A percentile compares a stretch with the other conserved stretches of the same genome.
Evolutionary conservation across 2,113 vertebrate species (phyloP).

Genomic region (Promerops cafer): DNA sequence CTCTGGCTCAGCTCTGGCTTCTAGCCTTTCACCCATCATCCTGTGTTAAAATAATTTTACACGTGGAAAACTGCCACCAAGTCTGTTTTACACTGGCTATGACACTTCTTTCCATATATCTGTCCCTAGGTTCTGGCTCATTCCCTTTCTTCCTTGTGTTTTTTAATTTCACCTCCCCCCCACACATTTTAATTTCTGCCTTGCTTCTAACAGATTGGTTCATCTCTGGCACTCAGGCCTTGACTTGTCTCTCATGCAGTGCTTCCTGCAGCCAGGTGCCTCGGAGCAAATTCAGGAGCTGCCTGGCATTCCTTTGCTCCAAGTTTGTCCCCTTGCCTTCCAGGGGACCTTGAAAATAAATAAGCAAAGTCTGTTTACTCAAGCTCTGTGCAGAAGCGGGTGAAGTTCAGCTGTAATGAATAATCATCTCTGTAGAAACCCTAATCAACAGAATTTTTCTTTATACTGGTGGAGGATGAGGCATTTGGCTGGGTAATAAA

Average conservation of each 20-base stretch:
- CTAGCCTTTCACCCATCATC: not conserved
- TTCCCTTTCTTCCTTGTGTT: not conserved
- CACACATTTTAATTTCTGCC: not conserved
- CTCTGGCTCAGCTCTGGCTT: not conserved
- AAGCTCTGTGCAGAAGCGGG: not conserved
- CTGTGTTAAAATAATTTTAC: not conserved
- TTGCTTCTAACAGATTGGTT: not conserved
- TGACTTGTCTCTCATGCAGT: not conserved
- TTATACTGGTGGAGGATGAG: not conserved
- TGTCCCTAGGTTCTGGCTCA: fast-evolving
- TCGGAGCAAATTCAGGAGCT: not conserved
- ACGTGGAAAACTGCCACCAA: not conserved
- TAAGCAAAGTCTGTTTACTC: not conserved
- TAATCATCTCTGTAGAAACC: constrained; percentile 1
- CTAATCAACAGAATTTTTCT: constrained; percentile 26
- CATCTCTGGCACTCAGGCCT: not conserved
- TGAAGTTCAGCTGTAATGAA: constrained; percentile 10
- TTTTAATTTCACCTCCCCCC: not conserved
- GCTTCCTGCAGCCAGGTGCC: not conserved
- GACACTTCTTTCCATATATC: not conserved
- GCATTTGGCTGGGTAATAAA: constrained; percentile 18
- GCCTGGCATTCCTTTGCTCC: not conserved
- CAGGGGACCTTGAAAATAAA: constrained; percentile 1
- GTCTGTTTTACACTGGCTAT: not conserved
- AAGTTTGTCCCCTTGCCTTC: not conserved